These are phyloP conservation scores for Pseudoips prasinana DNA, from an alignment of 2,888 invertebrate species.

Conservation along the genomic window DNA sequence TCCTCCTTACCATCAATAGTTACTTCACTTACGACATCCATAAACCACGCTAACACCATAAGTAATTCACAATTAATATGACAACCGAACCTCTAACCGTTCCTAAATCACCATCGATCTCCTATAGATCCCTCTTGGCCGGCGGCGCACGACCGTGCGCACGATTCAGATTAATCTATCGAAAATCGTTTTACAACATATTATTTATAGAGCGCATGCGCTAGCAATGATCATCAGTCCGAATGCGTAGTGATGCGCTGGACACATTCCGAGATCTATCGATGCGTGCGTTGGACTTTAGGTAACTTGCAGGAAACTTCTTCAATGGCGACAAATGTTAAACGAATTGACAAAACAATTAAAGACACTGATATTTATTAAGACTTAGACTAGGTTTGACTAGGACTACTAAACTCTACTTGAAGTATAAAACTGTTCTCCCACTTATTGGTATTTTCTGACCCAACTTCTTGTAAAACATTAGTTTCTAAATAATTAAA, in stretches of 20 bases:
- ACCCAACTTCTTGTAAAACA: too few species aligned
- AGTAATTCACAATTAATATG: constrained; percentile 33
- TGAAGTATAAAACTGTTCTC: too few species aligned
- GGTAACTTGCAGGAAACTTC: too few species aligned
- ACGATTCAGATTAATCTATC: constrained; percentile 83
- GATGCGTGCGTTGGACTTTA: too few species aligned
- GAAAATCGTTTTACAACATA: constrained; percentile 83
- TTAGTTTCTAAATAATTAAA: too few species aligned
- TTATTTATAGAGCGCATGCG: constrained; percentile 82
- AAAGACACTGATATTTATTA: too few species aligned
- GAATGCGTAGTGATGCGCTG: constrained; percentile 71
- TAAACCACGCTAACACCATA: constrained; percentile 18
- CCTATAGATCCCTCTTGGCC: constrained; percentile 77
- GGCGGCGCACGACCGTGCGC: constrained; percentile 78
- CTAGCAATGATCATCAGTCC: constrained; percentile 81
- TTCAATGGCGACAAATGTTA: too few species aligned
- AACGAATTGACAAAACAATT: too few species aligned
- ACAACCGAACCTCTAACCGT: constrained; percentile 49
- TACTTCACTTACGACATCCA: background rate
- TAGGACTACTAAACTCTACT: too few species aligned
- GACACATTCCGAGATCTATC: constrained; percentile 48
- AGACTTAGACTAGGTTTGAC: too few species aligned
- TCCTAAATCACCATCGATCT: constrained; percentile 63
- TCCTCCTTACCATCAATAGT: too few species aligned
- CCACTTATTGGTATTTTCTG: too few species aligned